A percentile compares a stretch with the other conserved stretches of the same genome.
These are phyloP conservation scores for Sebastes trivittatus DNA, from an alignment of 2,797 vertebrate genomes.

Conservation along the genomic window DNA sequence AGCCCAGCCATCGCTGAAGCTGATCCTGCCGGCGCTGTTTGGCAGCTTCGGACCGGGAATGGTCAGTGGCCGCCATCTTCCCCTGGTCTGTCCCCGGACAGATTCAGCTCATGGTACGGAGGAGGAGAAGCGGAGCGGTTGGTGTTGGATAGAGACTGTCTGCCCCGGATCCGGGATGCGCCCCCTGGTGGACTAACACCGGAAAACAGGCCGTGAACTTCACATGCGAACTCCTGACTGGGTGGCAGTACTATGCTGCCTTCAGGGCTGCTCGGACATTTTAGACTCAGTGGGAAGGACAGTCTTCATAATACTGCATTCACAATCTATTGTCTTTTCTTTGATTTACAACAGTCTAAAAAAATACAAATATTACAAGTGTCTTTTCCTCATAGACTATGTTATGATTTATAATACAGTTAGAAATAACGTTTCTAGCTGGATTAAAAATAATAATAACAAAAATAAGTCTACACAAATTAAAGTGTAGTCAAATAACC, in stretches of 20 bases:
- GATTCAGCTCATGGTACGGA: slow-evolving; percentile 79
- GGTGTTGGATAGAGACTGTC: slow-evolving; percentile 45
- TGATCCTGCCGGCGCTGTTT: slow-evolving; percentile 88
- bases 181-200: slow-evolving; percentile 71
- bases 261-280: slow-evolving; percentile 43
- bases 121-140: slow-evolving; percentile 57
- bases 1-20: slow-evolving; percentile 86
- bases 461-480: background rate
- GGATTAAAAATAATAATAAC: background rate
- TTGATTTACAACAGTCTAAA: background rate
- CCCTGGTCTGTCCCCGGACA: slow-evolving; percentile 79
- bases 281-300: fast-evolving
- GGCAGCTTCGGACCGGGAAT: slow-evolving; percentile 89
- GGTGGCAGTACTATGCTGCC: slow-evolving; percentile 38
- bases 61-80: slow-evolving; percentile 90
- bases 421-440: background rate
- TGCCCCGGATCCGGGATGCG: slow-evolving; percentile 37
- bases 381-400: background rate
- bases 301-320: background rate
- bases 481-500: background rate
- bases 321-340: background rate
- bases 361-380: background rate
- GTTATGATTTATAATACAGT: background rate
- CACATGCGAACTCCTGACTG: slow-evolving; percentile 30
- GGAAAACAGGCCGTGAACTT: slow-evolving; percentile 18